These are phyloP conservation scores for Tribolium madens DNA, from an alignment of 1,140 invertebrate species.

Conservation along the genomic window DNA sequence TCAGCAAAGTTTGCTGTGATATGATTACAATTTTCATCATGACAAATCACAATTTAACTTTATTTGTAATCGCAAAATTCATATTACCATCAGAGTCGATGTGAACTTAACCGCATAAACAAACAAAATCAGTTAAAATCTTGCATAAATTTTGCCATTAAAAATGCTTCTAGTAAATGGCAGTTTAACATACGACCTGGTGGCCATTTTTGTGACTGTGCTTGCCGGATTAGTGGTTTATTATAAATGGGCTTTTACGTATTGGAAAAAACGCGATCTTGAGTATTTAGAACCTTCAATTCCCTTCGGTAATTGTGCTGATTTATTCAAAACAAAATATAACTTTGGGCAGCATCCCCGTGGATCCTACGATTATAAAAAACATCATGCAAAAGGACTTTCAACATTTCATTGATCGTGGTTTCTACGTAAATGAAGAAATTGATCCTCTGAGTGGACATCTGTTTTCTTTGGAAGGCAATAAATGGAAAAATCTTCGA, in stretches of 20 bases:
- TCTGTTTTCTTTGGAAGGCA: slow-evolving; percentile 67
- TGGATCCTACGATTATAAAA: slow-evolving; percentile 68
- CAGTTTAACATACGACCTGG: slow-evolving; percentile 1
- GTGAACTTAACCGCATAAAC: neutral
- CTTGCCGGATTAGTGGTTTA: slow-evolving; percentile 40
- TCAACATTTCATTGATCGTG: slow-evolving; percentile 70
- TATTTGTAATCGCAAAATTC: neutral
- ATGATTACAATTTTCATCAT: neutral
- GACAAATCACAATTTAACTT: neutral
- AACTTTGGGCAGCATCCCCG: slow-evolving; percentile 54
- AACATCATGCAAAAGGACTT: slow-evolving; percentile 73
- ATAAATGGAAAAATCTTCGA: slow-evolving; percentile 67
- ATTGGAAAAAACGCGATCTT: slow-evolving; percentile 58
- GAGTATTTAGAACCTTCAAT: slow-evolving; percentile 56
- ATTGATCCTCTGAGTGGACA: slow-evolving; percentile 69
- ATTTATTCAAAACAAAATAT: slow-evolving; percentile 47
- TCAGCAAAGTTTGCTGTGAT: neutral
- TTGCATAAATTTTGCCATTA: neutral
- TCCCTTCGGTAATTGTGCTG: slow-evolving; percentile 59
- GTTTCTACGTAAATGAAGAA: slow-evolving; percentile 68
- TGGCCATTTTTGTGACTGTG: neutral
- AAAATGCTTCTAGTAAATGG: slow-evolving; percentile 8
- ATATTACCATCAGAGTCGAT: neutral
- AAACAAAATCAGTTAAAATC: neutral
- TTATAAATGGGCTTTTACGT: slow-evolving; percentile 52